Evolutionary conservation across 2,888 invertebrate species (phyloP), one percentile per base, ranked within the genome.

Genomic region (Eristalinus sepulchralis): DNA sequence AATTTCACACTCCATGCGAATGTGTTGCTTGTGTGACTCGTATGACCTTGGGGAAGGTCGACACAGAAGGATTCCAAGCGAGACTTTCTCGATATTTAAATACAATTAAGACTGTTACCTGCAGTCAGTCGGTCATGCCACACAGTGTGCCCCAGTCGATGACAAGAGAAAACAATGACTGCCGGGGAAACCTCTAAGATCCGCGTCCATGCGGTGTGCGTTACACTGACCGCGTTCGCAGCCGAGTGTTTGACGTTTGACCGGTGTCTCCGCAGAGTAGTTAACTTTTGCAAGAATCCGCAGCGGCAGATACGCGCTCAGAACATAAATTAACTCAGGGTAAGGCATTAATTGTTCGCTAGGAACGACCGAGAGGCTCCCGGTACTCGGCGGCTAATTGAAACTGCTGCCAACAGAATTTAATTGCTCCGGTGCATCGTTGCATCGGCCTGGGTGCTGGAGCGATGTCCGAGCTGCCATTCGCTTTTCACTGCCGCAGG

Each of bases 211-310:
- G 81, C 71, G 62, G 47, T 76, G 77, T 85, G 82, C 85, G 85
- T 86, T 86, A 82, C 73, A 82, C 82, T 82, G 57, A 86, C 85
- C 85, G 85, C 82, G 36, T 82, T 85, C 77, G 27, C 36, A 33
- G 8, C 5, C 20, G 17, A 47, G 39, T n/a, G 39, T 47, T 47
- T 47, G 47, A 47, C 47, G 47, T 47, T 47, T 17, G 47, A 47
- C 47, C 47, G 47, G 17, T 47, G 47, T 47, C 47, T 47, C 47
- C 8, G 6, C 22, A 24, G 34, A 24, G 68, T 67, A 78, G 72
- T 79, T 71, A 80, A 75, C 75, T 80, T 47, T 53, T 17, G 9
- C 34, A 85, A 77, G 77, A 77, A 85, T 77, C 68, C 63, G 17
- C 63, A 70, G 27, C 53, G 17, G 31, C 13, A 55, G 60, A 71